Base-by-base conservation (phyloP, 2,797 vertebrate species). In the Miichthys miiuy region DNA sequence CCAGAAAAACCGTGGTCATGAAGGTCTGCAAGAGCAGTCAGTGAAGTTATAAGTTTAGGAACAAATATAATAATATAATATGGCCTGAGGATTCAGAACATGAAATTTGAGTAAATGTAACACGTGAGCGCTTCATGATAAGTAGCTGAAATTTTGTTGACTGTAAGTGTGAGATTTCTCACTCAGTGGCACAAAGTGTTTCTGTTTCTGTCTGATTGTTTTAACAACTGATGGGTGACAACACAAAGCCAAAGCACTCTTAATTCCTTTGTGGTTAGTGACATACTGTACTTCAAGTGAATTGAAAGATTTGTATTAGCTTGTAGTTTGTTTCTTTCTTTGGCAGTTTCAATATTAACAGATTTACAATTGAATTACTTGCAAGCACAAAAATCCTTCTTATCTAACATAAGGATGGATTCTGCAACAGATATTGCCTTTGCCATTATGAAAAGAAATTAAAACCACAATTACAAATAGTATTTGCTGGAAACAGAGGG, bases 1-100 rank as follows among this genome's bases (percentile, higher is more conserved):
- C 96, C 95, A 81, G 95, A 90, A 67, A 81, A 89, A 72, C 86
- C 81, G 65, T 94, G 92, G 80, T 87, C 93, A 46, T 87, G 91
- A 50, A 86, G 60, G 54, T 92, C 96, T 96, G 93, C 87, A 85
- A 94, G 25, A 77, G 62, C 41, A 84, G 47, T 81, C 74, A 77
- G 67, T 12, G 16, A 75, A 4, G 72, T 30, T 5, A 61, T 10
- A 12, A 17, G 48, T 67, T 66, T 3, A 30, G 16, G 41, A 34
- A 50, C 30, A n/a, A 51, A 70, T 23, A 44, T 18, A 14, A 51
- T 21, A 38, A 64, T 16, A 3, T 23, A 27, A 64, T 16, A 3
- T 23, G 27, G 8, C 11, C 1, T 44, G 0, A 77, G 17, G 13
- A 16, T 57, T 25, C 41, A 44, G 54, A 2, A 11, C 7, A 21